These are phyloP conservation scores for Siniperca obscura DNA, from an alignment of 2,797 vertebrate species.

Conservation along the genomic window DNA sequence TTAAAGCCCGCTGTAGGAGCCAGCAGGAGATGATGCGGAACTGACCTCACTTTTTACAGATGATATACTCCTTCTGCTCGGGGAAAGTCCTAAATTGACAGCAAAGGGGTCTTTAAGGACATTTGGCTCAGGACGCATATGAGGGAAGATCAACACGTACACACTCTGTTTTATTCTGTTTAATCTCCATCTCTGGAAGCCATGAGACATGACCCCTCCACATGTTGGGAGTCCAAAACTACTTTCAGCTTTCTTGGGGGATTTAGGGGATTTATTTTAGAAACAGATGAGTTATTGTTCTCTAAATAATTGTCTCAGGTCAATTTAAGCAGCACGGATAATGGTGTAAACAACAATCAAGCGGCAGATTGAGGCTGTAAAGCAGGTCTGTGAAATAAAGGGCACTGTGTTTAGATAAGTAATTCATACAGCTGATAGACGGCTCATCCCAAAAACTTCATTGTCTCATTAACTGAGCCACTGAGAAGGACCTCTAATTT, in stretches of 20 bases:
- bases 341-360: neutral
- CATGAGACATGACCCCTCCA: conserved; percentile 15
- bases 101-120: conserved; percentile 43
- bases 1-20: conserved; percentile 10
- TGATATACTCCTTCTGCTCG: conserved; percentile 28
- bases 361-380: neutral
- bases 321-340: neutral
- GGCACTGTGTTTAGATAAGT: neutral
- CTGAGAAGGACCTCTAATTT: conserved; percentile 9
- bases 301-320: neutral
- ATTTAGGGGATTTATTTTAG: conserved; percentile 18
- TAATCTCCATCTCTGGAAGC: conserved; percentile 15
- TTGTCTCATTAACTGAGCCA: conserved; percentile 17
- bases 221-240: conserved; percentile 13
- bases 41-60: conserved; percentile 40
- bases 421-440: neutral
- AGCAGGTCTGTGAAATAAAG: conserved; percentile 23
- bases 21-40: conserved; percentile 23
- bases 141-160: conserved; percentile 24
- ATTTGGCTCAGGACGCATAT: conserved; percentile 17
- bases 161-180: conserved; percentile 19
- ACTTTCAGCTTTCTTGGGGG: conserved; percentile 11
- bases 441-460: conserved; percentile 12
- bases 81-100: conserved; percentile 34
- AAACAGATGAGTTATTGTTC: conserved; percentile 7